These are phyloP conservation scores for Leucopsar rothschildi DNA, from an alignment of 2,113 vertebrate genomes.

Conservation along the genomic window DNA sequence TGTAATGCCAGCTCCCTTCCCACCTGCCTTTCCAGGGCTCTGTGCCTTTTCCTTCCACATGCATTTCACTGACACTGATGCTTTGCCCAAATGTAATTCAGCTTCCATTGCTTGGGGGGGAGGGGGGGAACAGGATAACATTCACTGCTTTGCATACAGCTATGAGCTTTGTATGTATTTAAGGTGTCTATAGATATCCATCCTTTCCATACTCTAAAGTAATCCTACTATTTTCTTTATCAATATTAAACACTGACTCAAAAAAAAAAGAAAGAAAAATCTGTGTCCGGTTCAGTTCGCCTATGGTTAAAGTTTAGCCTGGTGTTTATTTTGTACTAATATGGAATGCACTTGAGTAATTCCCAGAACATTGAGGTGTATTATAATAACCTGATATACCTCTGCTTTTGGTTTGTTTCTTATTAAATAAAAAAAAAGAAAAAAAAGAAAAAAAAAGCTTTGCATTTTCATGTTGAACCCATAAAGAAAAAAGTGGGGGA, in stretches of 20 bases:
- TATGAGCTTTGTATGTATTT: conserved; percentile 2
- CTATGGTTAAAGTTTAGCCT: conserved; percentile 40
- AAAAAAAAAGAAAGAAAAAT: background rate
- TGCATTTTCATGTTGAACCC: conserved; percentile 67
- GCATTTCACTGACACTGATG: conserved; percentile 2
- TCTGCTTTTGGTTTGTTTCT: conserved; percentile 68
- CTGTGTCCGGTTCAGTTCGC: conserved; percentile 7
- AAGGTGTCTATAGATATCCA: conserved; percentile 26
- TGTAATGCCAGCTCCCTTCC: background rate
- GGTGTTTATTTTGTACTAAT: conserved; percentile 72
- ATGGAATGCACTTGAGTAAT: conserved; percentile 78
- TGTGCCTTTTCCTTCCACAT: background rate
- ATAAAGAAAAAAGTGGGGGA: background rate
- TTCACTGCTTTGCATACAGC: conserved; percentile 31
- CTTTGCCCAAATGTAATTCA: conserved; percentile 34
- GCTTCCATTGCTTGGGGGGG: conserved; percentile 31
- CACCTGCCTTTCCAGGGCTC: background rate
- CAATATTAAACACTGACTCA: background rate
- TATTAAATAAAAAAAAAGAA: background rate
- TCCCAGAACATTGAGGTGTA: conserved; percentile 64
- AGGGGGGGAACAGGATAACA: background rate
- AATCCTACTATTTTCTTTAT: conserved; percentile 23
- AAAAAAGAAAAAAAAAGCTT: background rate
- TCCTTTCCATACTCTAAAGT: background rate
- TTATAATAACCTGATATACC: conserved; percentile 67